Conservation (phyloP, 2,888 invertebrate genomes). For the Herminia tarsipennalis region DNA sequence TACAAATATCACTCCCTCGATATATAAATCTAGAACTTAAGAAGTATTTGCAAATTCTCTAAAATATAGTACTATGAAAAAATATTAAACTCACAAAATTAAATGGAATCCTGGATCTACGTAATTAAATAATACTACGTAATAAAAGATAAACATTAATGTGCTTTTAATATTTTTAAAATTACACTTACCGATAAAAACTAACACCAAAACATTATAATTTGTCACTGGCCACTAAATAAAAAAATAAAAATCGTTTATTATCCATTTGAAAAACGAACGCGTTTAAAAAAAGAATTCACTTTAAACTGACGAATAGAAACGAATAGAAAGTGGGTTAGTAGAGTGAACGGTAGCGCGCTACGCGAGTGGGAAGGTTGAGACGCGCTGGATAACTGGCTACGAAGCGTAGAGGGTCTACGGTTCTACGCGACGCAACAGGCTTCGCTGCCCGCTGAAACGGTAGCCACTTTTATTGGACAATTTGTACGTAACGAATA, state of each 20-base stretch:
- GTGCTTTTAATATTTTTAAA: constrained; percentile 19
- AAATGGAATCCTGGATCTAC: no score
- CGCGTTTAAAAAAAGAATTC: constrained; percentile 27
- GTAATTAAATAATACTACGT: neutral
- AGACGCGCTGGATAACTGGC: constrained; percentile 74
- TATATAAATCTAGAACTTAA: constrained; percentile 8
- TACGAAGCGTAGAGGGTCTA: constrained; percentile 62
- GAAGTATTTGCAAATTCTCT: neutral
- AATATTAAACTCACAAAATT: no score
- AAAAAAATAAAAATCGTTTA: constrained; percentile 30
- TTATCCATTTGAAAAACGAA: constrained; percentile 51
- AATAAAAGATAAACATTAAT: constrained; percentile 6
- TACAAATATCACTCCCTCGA: constrained; percentile 6
- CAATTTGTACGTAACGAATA: constrained; percentile 11
- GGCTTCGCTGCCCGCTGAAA: constrained; percentile 51
- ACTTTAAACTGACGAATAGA: constrained; percentile 40
- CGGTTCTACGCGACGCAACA: constrained; percentile 70
- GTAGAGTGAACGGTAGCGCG: constrained; percentile 51
- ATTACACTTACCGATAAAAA: constrained; percentile 48
- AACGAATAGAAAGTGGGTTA: constrained; percentile 60
- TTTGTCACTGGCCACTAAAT: constrained; percentile 46
- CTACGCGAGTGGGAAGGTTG: constrained; percentile 72
- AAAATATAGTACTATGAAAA: no score
- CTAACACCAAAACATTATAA: constrained; percentile 51
- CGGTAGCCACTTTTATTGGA: constrained; percentile 20